phyloP scores from a whole-genome alignment of 2,113 vertebrate species.

The Prunella fulvescens region DNA sequence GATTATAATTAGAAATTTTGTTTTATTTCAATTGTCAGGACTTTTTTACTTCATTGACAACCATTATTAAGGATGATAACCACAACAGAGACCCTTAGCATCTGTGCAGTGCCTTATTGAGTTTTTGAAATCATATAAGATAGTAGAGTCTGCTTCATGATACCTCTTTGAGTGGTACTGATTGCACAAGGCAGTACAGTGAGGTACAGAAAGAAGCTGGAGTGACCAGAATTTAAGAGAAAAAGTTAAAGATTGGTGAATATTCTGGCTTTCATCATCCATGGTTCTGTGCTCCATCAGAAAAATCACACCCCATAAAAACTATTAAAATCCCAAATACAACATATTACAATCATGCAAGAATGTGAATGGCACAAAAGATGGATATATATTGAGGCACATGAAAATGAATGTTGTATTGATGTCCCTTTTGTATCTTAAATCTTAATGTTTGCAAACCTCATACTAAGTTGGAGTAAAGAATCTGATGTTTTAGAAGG shows the following conservation, averaged over 20 bases:
- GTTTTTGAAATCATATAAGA: background rate
- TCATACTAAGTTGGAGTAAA: background rate
- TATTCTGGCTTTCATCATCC: background rate
- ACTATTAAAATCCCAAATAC: background rate
- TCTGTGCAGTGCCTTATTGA: background rate
- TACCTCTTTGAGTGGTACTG: background rate
- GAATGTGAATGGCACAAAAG: conserved; percentile 13
- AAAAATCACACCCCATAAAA: background rate
- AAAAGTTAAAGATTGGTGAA: background rate
- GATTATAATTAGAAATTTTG: background rate
- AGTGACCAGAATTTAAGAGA: background rate
- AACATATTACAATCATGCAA: conserved; percentile 3
- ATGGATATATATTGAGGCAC: conserved; percentile 12
- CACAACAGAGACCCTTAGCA: background rate
- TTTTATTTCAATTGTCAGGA: background rate
- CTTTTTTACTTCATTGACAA: background rate
- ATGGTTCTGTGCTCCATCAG: background rate
- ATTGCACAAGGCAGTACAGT: background rate
- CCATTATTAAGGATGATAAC: background rate
- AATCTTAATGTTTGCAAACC: background rate
- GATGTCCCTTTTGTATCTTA: background rate
- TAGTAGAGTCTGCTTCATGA: background rate
- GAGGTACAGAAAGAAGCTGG: background rate
- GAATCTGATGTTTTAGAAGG: background rate
- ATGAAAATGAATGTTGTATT: conserved; percentile 14